These are phyloP conservation scores for Nebria brevicollis DNA, from an alignment of 2,888 invertebrate species.

Conservation along the genomic window DNA sequence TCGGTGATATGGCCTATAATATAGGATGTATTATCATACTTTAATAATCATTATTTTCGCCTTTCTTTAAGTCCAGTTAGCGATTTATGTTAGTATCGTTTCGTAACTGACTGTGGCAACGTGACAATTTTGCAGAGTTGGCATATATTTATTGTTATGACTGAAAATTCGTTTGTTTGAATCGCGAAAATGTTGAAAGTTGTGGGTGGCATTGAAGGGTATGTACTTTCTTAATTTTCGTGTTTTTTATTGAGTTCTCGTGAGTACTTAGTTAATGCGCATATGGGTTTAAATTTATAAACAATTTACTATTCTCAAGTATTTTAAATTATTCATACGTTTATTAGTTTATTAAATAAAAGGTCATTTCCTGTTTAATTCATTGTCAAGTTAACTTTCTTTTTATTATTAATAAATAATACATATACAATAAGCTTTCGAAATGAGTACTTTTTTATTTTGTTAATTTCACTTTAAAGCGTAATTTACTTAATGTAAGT, in stretches of 20 bases:
- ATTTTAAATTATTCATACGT: no score
- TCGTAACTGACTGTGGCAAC: not conserved
- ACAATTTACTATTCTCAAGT: no score
- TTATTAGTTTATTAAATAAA: not conserved
- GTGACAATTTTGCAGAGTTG: not conserved
- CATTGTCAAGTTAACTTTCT: not conserved
- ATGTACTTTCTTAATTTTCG: constrained; percentile 41
- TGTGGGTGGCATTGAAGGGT: constrained; percentile 57
- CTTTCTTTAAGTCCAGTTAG: no score
- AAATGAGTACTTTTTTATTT: not conserved
- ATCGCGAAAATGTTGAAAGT: constrained; percentile 49
- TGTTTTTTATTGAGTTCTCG: not conserved
- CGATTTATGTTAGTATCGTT: not conserved
- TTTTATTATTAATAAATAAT: not conserved
- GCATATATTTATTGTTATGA: not conserved
- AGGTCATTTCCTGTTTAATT: not conserved
- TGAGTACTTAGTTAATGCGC: not conserved
- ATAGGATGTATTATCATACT: no score
- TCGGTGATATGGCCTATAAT: no score
- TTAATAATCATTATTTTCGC: no score
- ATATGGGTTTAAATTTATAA: not conserved
- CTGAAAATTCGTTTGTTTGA: constrained; percentile 17
- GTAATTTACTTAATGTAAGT: not conserved
- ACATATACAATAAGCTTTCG: not conserved
- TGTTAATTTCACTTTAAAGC: not conserved